Conservation (phyloP, 1,140 invertebrate genomes). For the Drosophila quadrilineata region DNA sequence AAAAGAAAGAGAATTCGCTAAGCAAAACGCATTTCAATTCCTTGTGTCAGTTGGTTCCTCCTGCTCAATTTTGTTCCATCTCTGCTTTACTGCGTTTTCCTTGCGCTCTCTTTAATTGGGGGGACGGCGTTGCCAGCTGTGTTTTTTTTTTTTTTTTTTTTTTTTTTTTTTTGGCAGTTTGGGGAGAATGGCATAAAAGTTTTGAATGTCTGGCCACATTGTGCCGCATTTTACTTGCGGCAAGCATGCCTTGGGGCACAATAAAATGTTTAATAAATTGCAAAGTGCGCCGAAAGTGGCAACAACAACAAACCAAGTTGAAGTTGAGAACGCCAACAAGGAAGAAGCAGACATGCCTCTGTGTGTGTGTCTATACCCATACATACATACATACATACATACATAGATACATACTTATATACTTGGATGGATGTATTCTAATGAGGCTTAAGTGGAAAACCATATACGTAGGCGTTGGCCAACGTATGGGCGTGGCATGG, state of each 20-base stretch:
- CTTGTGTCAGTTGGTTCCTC: neutral
- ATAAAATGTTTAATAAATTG: conserved; percentile 80
- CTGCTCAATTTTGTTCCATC: neutral
- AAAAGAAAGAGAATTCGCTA: too few relatives aligned
- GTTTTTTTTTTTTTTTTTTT: too few relatives aligned
- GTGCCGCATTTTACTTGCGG: conserved; percentile 39
- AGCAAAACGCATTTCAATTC: neutral
- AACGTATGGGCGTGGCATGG: conserved; percentile 43
- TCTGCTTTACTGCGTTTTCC: neutral
- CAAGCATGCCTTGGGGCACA: conserved; percentile 72
- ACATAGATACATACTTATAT: conserved; percentile 20
- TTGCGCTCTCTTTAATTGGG: conserved; percentile 21
- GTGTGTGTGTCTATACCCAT: neutral
- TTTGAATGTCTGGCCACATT: conserved; percentile 25
- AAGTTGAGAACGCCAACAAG: neutral
- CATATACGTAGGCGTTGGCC: conserved; percentile 7
- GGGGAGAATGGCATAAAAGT: conserved; percentile 5
- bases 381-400: conserved; percentile 43
- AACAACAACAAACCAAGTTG: conserved; percentile 13
- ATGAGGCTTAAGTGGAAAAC: conserved; percentile 60
- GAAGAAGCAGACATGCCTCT: neutral
- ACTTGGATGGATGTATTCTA: too few relatives aligned
- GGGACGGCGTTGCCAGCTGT: neutral
- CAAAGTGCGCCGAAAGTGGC: conserved; percentile 60
- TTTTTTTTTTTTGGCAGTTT: neutral